Percentiles rank a stretch among this genome's conserved stretches.
These are phyloP conservation scores for Diachasmimorpha longicaudata DNA, from an alignment of 1,140 invertebrate species.

Conservation along the genomic window DNA sequence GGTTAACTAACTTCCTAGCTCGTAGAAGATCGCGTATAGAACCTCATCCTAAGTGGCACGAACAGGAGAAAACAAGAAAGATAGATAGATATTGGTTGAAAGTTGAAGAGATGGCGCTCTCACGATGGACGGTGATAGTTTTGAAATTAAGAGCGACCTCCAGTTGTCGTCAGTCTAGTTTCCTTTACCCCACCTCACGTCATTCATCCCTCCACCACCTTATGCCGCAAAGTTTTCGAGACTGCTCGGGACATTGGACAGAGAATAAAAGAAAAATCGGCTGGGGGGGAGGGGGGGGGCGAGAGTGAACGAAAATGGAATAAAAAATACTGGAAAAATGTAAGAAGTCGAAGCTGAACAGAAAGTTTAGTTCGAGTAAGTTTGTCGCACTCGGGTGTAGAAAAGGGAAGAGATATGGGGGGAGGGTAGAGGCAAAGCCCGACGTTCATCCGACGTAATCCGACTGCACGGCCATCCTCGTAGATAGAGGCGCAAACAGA, in stretches of 20 bases:
- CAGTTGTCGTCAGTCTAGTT: conserved; percentile 7
- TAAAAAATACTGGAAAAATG: background rate
- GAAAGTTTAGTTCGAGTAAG: conserved; percentile 2
- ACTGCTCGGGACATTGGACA: background rate
- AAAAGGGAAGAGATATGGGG: no score
- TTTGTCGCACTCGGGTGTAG: background rate
- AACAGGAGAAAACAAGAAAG: background rate
- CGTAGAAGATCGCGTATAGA: conserved; percentile 11
- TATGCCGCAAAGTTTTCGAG: background rate
- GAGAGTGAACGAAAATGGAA: background rate
- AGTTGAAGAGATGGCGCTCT: background rate
- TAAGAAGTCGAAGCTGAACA: background rate
- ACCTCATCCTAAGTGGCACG: background rate
- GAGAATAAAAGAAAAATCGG: background rate
- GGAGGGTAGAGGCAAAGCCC: background rate
- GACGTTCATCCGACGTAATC: conserved; percentile 24
- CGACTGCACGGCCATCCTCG: conserved; percentile 12
- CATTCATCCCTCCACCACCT: no score
- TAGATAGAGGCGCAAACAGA: conserved; percentile 8
- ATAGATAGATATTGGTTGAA: background rate
- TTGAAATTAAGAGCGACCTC: conserved; percentile 23
- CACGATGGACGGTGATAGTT: conserved; percentile 2
- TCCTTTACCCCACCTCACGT: no score
- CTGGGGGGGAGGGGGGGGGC: background rate
- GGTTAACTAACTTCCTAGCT: conserved; percentile 27